Percentiles rank a stretch among this genome's conserved stretches.
phyloP scores from a whole-genome alignment of 2,888 invertebrate species.

The Cinara cedri region DNA sequence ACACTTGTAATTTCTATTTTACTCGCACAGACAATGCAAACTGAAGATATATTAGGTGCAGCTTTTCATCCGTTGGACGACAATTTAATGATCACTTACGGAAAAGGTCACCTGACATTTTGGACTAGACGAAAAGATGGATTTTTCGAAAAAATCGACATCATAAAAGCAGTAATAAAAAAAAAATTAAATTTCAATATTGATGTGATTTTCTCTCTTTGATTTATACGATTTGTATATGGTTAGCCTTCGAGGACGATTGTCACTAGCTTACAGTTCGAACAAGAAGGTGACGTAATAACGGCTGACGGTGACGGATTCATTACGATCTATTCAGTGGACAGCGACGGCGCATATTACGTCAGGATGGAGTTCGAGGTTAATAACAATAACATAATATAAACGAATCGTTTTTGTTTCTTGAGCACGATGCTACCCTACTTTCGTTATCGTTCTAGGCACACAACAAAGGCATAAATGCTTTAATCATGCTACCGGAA shows the following conservation, averaged over 20 bases:
- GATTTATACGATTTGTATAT: no score
- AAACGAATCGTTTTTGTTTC: conserved; percentile 1
- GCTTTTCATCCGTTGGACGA: conserved; percentile 91
- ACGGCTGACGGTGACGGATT: conserved; percentile 92
- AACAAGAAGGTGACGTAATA: conserved; percentile 89
- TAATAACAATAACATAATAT: background rate
- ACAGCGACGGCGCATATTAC: conserved; percentile 87
- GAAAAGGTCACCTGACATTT: conserved; percentile 88
- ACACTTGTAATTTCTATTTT: background rate
- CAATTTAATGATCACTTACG: conserved; percentile 88
- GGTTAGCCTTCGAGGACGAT: conserved; percentile 79
- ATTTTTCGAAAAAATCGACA: conserved; percentile 87
- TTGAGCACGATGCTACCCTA: no score
- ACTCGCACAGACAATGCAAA: conserved; percentile 76
- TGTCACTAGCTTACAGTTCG: conserved; percentile 86
- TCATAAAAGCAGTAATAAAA: conserved; percentile 76
- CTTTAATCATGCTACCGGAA: conserved; percentile 85
- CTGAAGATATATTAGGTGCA: conserved; percentile 86
- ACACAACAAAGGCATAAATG: conserved; percentile 85
- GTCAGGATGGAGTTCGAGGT: conserved; percentile 87
- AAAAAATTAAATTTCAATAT: no score
- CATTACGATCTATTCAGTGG: conserved; percentile 87
- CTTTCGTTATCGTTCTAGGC: conserved; percentile 65
- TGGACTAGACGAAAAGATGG: conserved; percentile 92
- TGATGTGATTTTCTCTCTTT: no score